Evolutionary conservation across 1,140 invertebrate genomes (phyloP).

Genomic region (Atopsyche davidsoni): DNA sequence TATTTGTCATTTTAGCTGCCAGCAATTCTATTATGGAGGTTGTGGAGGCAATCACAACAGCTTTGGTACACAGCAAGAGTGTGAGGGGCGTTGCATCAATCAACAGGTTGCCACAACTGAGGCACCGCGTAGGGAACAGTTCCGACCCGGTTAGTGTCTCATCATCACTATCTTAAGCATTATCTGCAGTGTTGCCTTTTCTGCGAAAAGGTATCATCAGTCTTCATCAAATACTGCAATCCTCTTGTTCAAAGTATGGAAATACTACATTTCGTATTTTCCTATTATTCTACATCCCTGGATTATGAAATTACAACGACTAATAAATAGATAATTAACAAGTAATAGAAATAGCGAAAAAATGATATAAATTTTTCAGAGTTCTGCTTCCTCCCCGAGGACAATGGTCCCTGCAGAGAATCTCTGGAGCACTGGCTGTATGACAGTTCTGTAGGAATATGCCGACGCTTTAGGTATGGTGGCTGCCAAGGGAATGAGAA

Average conservation of each 20-base stretch:
- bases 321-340: too few species aligned
- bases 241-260: too few species aligned
- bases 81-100: conserved; percentile 58
- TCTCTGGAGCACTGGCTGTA: conserved; percentile 67
- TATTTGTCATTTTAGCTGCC: conserved; percentile 45
- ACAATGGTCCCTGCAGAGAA: conserved; percentile 63
- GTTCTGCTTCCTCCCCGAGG: conserved; percentile 61
- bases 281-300: too few species aligned
- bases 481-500: conserved; percentile 86
- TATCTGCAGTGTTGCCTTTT: too few species aligned
- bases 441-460: conserved; percentile 67
- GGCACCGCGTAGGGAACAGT: neutral
- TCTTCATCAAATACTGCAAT: neutral
- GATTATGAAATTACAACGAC: too few species aligned
- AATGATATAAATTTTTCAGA: conserved; percentile 46
- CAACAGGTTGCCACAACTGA: conserved; percentile 27
- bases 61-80: conserved; percentile 65
- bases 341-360: too few species aligned
- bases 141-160: neutral
- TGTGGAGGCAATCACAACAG: conserved; percentile 83
- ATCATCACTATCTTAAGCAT: too few species aligned
- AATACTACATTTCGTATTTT: too few species aligned
- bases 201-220: neutral
- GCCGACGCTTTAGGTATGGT: conserved; percentile 74
- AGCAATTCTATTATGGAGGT: conserved; percentile 74